Evolutionary conservation across 2,113 vertebrate genomes (phyloP).

Genomic region (Pardalotus punctatus): DNA sequence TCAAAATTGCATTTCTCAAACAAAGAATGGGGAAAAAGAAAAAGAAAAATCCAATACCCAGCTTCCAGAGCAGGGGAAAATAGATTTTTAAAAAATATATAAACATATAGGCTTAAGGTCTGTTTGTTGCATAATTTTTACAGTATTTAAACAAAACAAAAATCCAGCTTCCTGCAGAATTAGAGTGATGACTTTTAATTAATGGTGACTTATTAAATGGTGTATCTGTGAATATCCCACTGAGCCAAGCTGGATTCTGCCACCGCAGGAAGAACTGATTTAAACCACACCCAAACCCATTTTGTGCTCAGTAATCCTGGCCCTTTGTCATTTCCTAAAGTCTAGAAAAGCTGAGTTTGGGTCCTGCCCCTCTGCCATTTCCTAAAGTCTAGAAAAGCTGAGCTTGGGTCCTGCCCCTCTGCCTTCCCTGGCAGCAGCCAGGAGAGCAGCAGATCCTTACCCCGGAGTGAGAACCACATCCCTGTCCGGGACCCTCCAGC

Average conservation of each 20-base stretch:
- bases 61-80: background rate
- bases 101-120: background rate
- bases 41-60: background rate
- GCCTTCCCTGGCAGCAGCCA: no score
- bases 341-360: background rate
- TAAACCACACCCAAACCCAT: background rate
- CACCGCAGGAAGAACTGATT: background rate
- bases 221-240: rapidly evolving
- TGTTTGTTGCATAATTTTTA: background rate
- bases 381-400: background rate
- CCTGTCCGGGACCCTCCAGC: background rate
- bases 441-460: background rate
- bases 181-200: background rate
- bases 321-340: no score
- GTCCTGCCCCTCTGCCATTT: background rate
- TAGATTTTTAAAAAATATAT: background rate
- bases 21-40: background rate
- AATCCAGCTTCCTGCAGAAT: background rate
- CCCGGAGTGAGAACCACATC: background rate
- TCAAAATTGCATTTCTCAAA: background rate
- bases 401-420: background rate
- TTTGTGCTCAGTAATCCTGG: rapidly evolving
- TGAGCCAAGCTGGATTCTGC: background rate
- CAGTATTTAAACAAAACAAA: background rate
- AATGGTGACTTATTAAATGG: rapidly evolving